These are phyloP conservation scores for Irena cyanogastra DNA, from an alignment of 2,113 vertebrate genomes.

Conservation along the genomic window DNA sequence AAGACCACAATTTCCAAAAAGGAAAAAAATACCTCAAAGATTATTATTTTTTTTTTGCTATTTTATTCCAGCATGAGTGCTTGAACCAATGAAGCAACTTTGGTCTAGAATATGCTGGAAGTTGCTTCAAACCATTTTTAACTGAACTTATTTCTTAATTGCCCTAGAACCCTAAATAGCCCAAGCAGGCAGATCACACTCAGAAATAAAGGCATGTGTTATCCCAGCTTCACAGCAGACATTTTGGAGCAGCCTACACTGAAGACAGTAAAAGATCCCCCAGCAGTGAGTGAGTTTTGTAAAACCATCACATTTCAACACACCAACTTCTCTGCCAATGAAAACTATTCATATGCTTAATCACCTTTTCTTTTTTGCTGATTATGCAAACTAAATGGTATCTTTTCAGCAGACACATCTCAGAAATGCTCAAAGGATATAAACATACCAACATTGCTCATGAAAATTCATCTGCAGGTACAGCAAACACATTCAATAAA, in stretches of 20 bases:
- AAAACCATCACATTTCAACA: background rate
- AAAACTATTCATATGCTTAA: background rate
- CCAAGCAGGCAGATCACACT: background rate
- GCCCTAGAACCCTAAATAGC: conserved; percentile 26
- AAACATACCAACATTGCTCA: background rate
- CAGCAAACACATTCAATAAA: background rate
- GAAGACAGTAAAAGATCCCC: background rate
- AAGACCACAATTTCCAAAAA: background rate
- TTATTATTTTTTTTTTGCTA: background rate
- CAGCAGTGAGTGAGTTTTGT: background rate
- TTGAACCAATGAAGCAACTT: background rate
- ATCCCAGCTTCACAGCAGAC: background rate
- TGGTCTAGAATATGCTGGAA: background rate
- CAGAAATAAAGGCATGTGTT: background rate
- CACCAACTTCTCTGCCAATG: background rate
- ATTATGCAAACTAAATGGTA: background rate
- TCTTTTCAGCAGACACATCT: background rate
- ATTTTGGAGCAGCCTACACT: background rate
- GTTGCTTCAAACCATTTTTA: background rate
- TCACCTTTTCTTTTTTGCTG: background rate
- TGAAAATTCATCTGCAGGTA: background rate
- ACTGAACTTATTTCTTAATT: background rate
- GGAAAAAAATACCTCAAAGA: background rate
- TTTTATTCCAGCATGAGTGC: background rate
- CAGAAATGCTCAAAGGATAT: background rate